Conservation (phyloP, 2,888 invertebrate genomes). For the Xestia rhomboidea region DNA sequence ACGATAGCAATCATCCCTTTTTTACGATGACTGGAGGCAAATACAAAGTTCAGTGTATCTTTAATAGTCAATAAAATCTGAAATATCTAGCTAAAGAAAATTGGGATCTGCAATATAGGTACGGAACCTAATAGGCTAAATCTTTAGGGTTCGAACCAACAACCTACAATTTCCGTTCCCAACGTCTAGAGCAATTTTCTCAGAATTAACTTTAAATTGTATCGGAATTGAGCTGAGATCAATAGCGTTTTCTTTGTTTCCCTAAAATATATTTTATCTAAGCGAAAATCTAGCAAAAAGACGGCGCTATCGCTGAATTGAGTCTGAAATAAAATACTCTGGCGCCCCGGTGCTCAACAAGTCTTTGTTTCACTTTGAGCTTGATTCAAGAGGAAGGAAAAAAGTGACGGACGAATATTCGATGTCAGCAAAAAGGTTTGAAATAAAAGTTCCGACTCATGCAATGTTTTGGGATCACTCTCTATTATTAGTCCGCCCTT, state of each 20-base stretch:
- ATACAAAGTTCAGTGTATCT: neutral
- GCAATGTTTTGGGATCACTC: slow-evolving; percentile 42
- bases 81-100: slow-evolving; percentile 20
- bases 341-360: slow-evolving; percentile 41
- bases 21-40: neutral
- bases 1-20: neutral
- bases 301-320: neutral
- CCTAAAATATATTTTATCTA: slow-evolving; percentile 20
- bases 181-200: slow-evolving; percentile 21
- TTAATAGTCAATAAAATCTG: slow-evolving; percentile 19
- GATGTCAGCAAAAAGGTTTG: slow-evolving; percentile 36
- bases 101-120: neutral
- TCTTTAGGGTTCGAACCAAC: slow-evolving; percentile 1
- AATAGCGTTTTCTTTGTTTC: slow-evolving; percentile 12
- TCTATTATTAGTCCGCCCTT: slow-evolving; percentile 35
- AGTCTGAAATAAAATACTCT: slow-evolving; percentile 38
- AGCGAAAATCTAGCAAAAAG: slow-evolving; percentile 11
- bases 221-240: slow-evolving; percentile 2
- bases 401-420: slow-evolving; percentile 20
- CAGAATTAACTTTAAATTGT: slow-evolving; percentile 35
- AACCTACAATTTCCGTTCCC: neutral
- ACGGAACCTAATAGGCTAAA: neutral
- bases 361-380: slow-evolving; percentile 28
- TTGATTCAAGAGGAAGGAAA: slow-evolving; percentile 29
- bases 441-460: slow-evolving; percentile 49